Evolutionary conservation across 2,113 vertebrate genomes (phyloP).

Genomic region (Pelmatolapia mariae): DNA sequence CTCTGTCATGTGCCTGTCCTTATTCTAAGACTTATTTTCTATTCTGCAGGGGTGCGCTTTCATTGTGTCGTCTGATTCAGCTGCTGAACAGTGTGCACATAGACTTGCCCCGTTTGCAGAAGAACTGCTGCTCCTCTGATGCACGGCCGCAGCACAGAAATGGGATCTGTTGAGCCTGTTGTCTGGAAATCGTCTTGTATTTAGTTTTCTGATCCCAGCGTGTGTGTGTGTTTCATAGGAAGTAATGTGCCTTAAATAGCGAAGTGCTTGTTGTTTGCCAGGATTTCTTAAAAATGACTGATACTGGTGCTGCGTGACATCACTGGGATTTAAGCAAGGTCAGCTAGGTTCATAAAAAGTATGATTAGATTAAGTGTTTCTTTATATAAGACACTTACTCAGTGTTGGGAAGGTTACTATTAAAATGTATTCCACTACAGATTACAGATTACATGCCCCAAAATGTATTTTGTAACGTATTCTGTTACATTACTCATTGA

Average conservation of each 20-base stretch:
- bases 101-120: not conserved
- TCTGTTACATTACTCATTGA: rapidly evolving
- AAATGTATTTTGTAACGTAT: not conserved
- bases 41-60: not conserved
- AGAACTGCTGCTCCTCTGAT: not conserved
- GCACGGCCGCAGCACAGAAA: not conserved
- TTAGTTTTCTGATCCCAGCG: not conserved
- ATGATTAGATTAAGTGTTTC: not conserved
- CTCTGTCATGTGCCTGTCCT: not conserved
- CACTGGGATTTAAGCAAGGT: not conserved
- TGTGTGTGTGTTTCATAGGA: not conserved
- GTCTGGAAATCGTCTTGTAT: not conserved
- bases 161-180: not conserved
- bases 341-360: not conserved
- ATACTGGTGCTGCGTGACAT: not conserved
- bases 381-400: not conserved
- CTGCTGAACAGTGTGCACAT: not conserved
- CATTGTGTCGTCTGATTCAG: not conserved
- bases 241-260: not conserved
- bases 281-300: not conserved
- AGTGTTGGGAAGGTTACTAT: rapidly evolving
- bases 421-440: not conserved
- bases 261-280: not conserved
- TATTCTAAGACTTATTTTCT: not conserved
- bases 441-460: not conserved